Evolutionary conservation across 2,888 invertebrate genomes (phyloP), one percentile per base, ranked within the genome.

Genomic region (Trimorus sp.): DNA sequence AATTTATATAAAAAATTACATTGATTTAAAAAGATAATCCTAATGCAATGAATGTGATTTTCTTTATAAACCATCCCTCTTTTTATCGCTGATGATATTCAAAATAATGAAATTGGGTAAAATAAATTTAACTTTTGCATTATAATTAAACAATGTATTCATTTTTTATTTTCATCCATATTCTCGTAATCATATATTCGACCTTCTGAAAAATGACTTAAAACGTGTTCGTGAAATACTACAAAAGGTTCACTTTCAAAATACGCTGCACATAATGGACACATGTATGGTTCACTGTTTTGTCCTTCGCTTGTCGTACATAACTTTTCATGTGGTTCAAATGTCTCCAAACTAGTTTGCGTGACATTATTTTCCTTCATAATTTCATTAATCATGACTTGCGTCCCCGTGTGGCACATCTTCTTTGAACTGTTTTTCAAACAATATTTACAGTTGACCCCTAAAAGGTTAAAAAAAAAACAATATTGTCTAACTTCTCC

Each of bases 151-250:
- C 4, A 26, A 26, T 26, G 26, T 26, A 26, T 26, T 26, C 26
- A 26, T 26, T 26, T 26, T 26, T 26, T 26, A 26, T 26, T 26
- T 4, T 3, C 4, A 26, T 26, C 4, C 1, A 3, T 4, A 26
- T 26, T 26, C 26, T 26, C 26, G 1, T 26, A 26, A 26, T 26
- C 26, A 26, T 26, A 45, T 45, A 45, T 3, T 12, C 45, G 1
- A 5, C 2, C 94, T 84, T 94, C 94, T 74, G 93, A 92, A 90
- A 97, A 97, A 92, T 97, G 97, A 86, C 93, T 94, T 90, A 96
- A 94, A 38, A 97, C 97, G 91, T 97, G 97, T 76, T 94, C 92
- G 83, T 95, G 94, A 88, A 96, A 96, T 59, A 94, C 93, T 37
- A 93, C 92, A 90, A 96, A 96, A 26, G 92, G 89, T 11, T 93